Evolutionary conservation across 1,140 invertebrate species (phyloP), one percentile per base, ranked within the genome.

Genomic region (Trachymyrmex cornetzi): DNA sequence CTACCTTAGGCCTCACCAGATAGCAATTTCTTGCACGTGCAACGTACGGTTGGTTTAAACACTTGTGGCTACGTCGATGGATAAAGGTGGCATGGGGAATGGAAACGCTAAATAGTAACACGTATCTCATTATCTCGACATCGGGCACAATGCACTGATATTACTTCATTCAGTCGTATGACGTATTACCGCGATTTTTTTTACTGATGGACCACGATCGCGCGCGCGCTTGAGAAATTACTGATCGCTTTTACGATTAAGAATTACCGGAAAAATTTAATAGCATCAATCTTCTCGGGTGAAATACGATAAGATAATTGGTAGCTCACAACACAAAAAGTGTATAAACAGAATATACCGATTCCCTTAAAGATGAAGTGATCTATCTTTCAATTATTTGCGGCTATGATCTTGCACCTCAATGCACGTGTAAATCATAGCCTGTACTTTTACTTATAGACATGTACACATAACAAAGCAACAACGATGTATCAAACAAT

Each of bases 301-400:
- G 69, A 84, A 75, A 61, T 61, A 24, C 14, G 80, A 84, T 74
- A 75, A 9, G 38, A 61, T 63, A 84, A 84, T 84, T 84, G 30
- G n/a, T 22, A 14, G 9, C 44, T 22, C 27, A 24, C n/a, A 14
- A 14, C 38, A 44, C 9, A 11, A 3, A 34, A 5, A 44, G 38
- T 44, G 38, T 16, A 50, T 16, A 50, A 14, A 38, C n/a, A 11
- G 61, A 80, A 22, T 57, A 59, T n/a, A 66, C 19, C 34, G 53
- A 72, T 72, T 72, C 7, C 24, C 63, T 55, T 24, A 30, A 38
- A 38, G 53, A 59, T 55, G 48, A n/a, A 74, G n/a, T 24, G 34
- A 84, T 84, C 57, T 27, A 14, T 50, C 69, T 72, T 44, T 16
- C 53, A 72, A 84, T 84, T 48, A 75, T 63, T 22, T 19, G 9